Evolutionary conservation across 2,888 invertebrate species (phyloP), one percentile per base, ranked within the genome.

Genomic region (Prionchulus punctatus): DNA sequence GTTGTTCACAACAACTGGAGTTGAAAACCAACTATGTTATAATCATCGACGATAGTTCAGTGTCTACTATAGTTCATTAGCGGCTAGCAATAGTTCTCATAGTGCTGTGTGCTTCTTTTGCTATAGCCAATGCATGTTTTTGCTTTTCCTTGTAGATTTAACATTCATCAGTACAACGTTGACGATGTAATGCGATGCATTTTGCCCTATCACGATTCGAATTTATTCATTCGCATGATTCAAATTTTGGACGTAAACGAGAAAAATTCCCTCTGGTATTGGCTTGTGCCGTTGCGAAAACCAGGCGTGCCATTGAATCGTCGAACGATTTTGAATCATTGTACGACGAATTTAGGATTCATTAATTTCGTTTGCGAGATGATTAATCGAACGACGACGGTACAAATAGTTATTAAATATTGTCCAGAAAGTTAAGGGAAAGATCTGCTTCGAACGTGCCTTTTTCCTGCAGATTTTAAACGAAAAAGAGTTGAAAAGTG

Each of bases 121-220:
- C n/a, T n/a, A n/a, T n/a, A n/a, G n/a, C n/a, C n/a, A n/a, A n/a
- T n/a, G n/a, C n/a, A n/a, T n/a, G n/a, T n/a, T n/a, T n/a, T n/a
- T n/a, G n/a, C n/a, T n/a, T n/a, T 42, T 53, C 36, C 58, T 59
- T 65, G 27, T 63, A 78, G 91, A 63, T 92, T 84, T 70, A 81
- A 83, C 62, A 83, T 96, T 59, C 85, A 96, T 65, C 79, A 84
- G 55, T 94, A 84, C 72, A 94, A 94, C 69, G 80, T 81, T 56
- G 82, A 86, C 67, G 81, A 82, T 0, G 76, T 94, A 43, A 76
- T 96, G 65, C 77, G 82, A 59, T 76, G 87, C 7, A 83, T 87
- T 56, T 72, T 98, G 55, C 94, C 96, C 0, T 94, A 90, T 70
- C 90, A 94, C 72, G 87, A 90, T 66, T 87, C 89, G 0, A 84